Conservation (phyloP, 2,888 invertebrate species). For the Oscheius sp. region DNA sequence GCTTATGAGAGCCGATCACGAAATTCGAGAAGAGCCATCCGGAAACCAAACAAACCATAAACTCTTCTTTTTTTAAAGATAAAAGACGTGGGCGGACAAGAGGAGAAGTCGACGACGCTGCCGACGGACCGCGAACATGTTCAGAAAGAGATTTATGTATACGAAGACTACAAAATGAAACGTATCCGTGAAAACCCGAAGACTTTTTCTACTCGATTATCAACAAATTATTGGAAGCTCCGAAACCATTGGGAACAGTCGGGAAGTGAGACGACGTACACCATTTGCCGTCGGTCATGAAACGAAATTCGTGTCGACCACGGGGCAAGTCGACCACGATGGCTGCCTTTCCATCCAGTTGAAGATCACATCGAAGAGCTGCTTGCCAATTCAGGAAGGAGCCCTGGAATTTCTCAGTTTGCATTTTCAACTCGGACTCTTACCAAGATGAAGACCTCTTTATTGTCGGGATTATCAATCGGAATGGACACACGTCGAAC, state of each 20-base stretch:
- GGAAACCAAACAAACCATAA: neutral
- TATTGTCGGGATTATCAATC: conserved; percentile 47
- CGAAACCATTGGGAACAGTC: conserved; percentile 54
- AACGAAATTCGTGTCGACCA: conserved; percentile 68
- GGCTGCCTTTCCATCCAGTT: conserved; percentile 48
- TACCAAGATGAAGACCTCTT: conserved; percentile 62
- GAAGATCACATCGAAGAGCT: conserved; percentile 58
- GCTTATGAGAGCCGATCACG: conserved; percentile 26
- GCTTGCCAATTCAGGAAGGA: conserved; percentile 69
- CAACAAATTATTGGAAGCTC: conserved; percentile 58
- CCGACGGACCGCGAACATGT: no score
- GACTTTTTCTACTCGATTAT: conserved; percentile 48
- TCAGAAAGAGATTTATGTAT: neutral
- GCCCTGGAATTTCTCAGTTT: conserved; percentile 45
- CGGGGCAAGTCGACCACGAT: conserved; percentile 62
- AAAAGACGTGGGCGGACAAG: neutral
- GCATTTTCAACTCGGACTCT: neutral
- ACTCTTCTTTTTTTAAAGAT: no score
- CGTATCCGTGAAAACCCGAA: conserved; percentile 32
- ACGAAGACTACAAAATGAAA: neutral
- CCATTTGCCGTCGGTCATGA: conserved; percentile 65
- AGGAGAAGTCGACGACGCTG: no score
- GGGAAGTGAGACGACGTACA: conserved; percentile 54
- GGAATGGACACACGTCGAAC: conserved; percentile 57
- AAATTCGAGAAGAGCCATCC: neutral